These are phyloP conservation scores for Eueremaeus valkanovi DNA, from an alignment of 2,888 invertebrate species.

Conservation along the genomic window DNA sequence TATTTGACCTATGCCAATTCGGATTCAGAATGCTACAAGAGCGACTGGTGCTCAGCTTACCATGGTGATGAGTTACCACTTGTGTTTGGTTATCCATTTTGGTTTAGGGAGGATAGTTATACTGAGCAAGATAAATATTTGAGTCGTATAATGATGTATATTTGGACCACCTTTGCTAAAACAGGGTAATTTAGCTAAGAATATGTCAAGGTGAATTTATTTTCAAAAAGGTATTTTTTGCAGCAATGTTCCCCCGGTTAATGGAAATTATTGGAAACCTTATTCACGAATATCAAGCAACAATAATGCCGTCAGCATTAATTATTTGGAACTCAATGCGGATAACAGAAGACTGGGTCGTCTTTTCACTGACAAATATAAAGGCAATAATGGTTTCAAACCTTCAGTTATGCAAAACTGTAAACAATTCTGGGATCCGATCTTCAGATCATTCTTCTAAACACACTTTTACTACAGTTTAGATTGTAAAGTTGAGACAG, in stretches of 20 bases:
- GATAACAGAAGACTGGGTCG: not conserved
- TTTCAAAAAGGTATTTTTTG: not conserved
- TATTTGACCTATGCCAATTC: not conserved
- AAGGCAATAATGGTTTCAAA: not conserved
- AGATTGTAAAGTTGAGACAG: too few species aligned
- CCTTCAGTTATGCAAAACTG: not conserved
- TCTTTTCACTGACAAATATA: not conserved
- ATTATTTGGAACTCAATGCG: not conserved
- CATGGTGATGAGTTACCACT: not conserved
- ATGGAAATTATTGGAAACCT: not conserved
- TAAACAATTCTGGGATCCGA: not conserved
- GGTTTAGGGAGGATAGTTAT: not conserved
- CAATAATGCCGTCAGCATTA: not conserved
- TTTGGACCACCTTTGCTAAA: slow-evolving; percentile 3
- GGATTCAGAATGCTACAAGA: not conserved
- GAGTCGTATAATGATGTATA: not conserved
- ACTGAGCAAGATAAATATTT: not conserved
- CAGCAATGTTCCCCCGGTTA: not conserved
- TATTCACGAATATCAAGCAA: not conserved
- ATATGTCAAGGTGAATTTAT: not conserved
- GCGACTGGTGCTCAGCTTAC: not conserved
- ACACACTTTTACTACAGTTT: too few species aligned
- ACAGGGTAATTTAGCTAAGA: not conserved
- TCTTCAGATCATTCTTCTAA: not conserved
- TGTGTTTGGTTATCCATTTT: slow-evolving; percentile 6